Percentiles rank a stretch among this genome's conserved stretches.
Conservation (phyloP, 2,113 vertebrate genomes). For the Bucco capensis region DNA sequence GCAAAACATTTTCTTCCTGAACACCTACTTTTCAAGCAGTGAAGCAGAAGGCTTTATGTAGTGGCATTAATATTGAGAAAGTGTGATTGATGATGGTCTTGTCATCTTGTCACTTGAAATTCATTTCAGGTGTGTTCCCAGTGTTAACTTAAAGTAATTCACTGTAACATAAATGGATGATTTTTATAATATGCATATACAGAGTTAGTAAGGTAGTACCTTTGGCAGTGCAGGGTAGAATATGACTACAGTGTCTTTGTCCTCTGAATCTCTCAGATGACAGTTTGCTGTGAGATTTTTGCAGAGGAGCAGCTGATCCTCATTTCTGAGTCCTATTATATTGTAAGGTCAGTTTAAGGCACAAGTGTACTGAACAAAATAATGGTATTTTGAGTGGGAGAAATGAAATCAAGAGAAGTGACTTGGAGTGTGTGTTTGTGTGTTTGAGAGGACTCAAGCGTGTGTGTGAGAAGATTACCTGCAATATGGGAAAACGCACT, state of each 20-base stretch:
- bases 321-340: background rate
- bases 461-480: background rate
- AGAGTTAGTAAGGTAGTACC: slow-evolving; percentile 67
- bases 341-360: background rate
- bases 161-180: slow-evolving; percentile 71
- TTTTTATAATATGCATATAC: slow-evolving; percentile 70
- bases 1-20: slow-evolving; percentile 29
- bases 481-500: background rate
- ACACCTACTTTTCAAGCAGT: slow-evolving; percentile 60
- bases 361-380: background rate
- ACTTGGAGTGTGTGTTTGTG: background rate
- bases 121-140: slow-evolving; percentile 67
- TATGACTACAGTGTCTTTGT: slow-evolving; percentile 46
- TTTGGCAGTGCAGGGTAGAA: slow-evolving; percentile 56
- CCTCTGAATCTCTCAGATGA: slow-evolving; percentile 28
- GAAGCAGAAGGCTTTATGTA: slow-evolving; percentile 63
- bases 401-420: background rate
- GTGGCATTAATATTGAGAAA: slow-evolving; percentile 60
- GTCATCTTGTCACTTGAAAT: slow-evolving; percentile 70
- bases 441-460: background rate
- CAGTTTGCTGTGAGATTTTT: slow-evolving; percentile 40
- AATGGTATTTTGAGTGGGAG: background rate
- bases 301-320: background rate
- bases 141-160: slow-evolving; percentile 68
- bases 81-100: slow-evolving; percentile 75